Percentiles rank a stretch among this genome's conserved stretches.
Conservation (phyloP, 1,140 invertebrate genomes). For the Conopomorpha cramerella region DNA sequence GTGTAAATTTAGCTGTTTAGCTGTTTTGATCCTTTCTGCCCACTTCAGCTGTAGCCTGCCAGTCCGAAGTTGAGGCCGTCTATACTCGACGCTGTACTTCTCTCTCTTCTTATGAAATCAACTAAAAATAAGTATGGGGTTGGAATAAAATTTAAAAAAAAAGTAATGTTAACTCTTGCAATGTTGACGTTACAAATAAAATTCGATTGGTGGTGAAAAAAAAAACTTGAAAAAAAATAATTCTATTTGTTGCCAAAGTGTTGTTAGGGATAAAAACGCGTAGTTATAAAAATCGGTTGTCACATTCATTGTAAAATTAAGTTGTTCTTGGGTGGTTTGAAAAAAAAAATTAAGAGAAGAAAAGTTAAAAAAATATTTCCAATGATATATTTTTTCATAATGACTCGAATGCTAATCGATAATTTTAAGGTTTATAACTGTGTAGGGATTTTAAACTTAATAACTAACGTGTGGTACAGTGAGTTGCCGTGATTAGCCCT, state of each 20-base stretch:
- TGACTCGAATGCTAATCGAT: constrained; percentile 54
- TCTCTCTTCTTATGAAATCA: constrained; percentile 38
- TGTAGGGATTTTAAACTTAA: constrained; percentile 53
- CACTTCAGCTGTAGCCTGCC: too few species aligned
- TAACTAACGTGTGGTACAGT: constrained; percentile 47
- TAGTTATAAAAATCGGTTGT: constrained; percentile 58
- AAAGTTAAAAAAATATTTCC: constrained; percentile 58
- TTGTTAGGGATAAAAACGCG: constrained; percentile 55
- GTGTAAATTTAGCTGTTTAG: too few species aligned
- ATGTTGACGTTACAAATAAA: constrained; percentile 47
- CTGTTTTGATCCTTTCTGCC: too few species aligned
- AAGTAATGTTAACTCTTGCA: constrained; percentile 38
- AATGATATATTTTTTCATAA: constrained; percentile 61
- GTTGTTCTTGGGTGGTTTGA: constrained; percentile 55
- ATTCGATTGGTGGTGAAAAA: constrained; percentile 22
- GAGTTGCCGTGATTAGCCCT: constrained; percentile 33
- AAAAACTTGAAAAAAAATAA: constrained; percentile 27
- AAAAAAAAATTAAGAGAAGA: constrained; percentile 51
- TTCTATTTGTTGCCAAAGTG: constrained; percentile 60
- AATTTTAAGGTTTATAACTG: constrained; percentile 59
- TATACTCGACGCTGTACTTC: constrained; percentile 27
- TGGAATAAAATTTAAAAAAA: constrained; percentile 18
- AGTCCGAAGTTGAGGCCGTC: too few species aligned
- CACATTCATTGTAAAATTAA: constrained; percentile 57
- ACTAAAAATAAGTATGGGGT: constrained; percentile 27